Conservation (phyloP, 2,888 invertebrate species). For the Darwinula stevensoni region DNA sequence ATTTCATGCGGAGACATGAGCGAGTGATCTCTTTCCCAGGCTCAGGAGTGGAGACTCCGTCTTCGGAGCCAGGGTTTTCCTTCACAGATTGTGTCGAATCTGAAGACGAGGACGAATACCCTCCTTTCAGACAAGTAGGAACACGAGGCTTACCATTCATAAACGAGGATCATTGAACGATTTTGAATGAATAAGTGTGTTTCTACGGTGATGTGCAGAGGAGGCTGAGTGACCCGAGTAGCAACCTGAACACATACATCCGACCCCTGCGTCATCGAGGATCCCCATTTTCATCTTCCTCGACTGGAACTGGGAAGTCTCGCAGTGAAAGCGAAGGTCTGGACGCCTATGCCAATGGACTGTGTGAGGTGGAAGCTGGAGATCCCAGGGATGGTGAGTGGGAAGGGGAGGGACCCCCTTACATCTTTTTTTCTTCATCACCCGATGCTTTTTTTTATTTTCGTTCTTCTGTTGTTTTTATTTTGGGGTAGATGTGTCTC, state of each 20-base stretch:
- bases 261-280: constrained; percentile 4
- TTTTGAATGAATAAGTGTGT: constrained; percentile 3
- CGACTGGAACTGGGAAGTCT: constrained; percentile 20
- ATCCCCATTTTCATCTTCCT: not conserved
- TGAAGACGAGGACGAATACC: constrained; percentile 31
- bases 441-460: constrained; percentile 6
- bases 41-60: constrained; percentile 77
- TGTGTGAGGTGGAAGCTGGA: constrained; percentile 75
- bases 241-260: constrained; percentile 50
- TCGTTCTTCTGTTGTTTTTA: constrained; percentile 5
- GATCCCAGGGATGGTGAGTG: constrained; percentile 60
- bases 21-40: constrained; percentile 13
- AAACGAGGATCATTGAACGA: no score
- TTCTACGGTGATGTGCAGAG: constrained; percentile 22
- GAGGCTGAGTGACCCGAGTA: constrained; percentile 70
- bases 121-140: not conserved
- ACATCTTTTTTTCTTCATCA: constrained; percentile 4
- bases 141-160: not conserved
- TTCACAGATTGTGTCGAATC: constrained; percentile 65
- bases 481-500: constrained; percentile 2
- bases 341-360: constrained; percentile 48
- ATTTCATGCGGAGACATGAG: no score
- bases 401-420: constrained; percentile 8
- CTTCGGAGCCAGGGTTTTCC: constrained; percentile 57
- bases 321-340: constrained; percentile 76